A percentile compares a stretch with the other conserved stretches of the same genome.
Evolutionary conservation across 2,797 vertebrate species (phyloP).

Genomic region (Urophycis tenuis): DNA sequence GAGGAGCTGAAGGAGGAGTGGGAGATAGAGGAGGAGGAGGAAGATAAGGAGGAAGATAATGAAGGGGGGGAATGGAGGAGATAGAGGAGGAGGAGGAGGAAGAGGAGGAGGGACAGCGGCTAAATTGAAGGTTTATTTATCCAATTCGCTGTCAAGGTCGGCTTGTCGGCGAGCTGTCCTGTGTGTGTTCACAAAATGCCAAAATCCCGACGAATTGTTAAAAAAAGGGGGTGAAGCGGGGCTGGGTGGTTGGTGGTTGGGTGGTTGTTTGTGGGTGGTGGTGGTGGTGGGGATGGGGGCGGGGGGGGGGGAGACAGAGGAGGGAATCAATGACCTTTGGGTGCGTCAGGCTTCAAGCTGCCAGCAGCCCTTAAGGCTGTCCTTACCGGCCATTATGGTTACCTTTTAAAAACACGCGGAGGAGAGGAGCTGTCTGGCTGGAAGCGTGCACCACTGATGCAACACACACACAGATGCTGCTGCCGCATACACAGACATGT

Average conservation of each 20-base stretch:
- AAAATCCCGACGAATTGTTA: slow-evolving; percentile 96
- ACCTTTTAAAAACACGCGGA: slow-evolving; percentile 80
- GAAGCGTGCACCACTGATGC: slow-evolving; percentile 55
- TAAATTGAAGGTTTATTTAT: slow-evolving; percentile 99
- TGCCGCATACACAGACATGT: slow-evolving; percentile 13
- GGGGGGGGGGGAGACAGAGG: too few relatives aligned
- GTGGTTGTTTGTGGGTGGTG: slow-evolving; percentile 5
- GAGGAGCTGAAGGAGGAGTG: too few relatives aligned
- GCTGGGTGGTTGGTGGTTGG: slow-evolving; percentile 51
- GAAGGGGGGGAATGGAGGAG: too few relatives aligned
- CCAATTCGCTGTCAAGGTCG: slow-evolving; percentile 99
- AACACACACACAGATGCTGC: slow-evolving; percentile 33
- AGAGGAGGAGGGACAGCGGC: slow-evolving; percentile 70
- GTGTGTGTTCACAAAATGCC: slow-evolving; percentile 98
- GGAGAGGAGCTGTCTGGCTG: slow-evolving; percentile 59
- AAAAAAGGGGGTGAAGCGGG: slow-evolving; percentile 55
- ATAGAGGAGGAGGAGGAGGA: slow-evolving; percentile 51
- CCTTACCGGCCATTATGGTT: slow-evolving; percentile 87
- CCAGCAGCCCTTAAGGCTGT: slow-evolving; percentile 83
- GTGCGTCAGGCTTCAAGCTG: slow-evolving; percentile 85
- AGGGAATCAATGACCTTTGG: slow-evolving; percentile 97
- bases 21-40: slow-evolving; percentile 66
- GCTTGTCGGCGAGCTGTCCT: slow-evolving; percentile 96
- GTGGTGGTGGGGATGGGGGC: too few relatives aligned
- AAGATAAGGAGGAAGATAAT: slow-evolving; percentile 9